Base-by-base conservation (phyloP, 2,113 vertebrate species). In the Chloropsis hardwickii region DNA sequence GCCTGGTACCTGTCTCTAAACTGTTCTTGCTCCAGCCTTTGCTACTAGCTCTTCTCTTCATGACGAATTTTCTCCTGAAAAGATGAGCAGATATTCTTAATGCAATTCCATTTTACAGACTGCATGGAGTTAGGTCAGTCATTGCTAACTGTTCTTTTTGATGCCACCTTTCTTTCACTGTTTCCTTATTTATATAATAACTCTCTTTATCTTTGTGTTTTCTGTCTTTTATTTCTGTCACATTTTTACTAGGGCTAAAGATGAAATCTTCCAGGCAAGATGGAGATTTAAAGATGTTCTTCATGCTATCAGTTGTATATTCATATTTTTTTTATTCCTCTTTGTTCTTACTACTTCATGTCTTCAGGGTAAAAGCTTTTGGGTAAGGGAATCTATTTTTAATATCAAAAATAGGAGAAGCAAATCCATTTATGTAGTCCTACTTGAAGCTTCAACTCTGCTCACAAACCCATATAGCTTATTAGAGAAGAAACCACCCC, bases 331-430 rank as follows among this genome's bases (percentile, higher is more conserved):
- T 73, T 90, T 28, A 83, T 92, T 95, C 86, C 47, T 96, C 86
- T 95, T 94, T 96, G 66, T 82, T 96, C 93, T 97, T 97, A 81
- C 83, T 95, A 53, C 93, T 92, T 81, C 76, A 91, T 89, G 84
- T 94, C 90, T 92, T 97, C 93, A 37, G 94, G 92, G 78, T 96
- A 96, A 82, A 95, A 96, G 54, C 54, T 94, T 93, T 90, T 94
- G 91, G 97, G 97, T 97, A 97, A 97, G 96, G 93, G 90, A 94
- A 94, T 83, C 53, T 82, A 40, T 94, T 97, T 93, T 87, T 81
- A 44, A 81, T 87, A 70, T 53, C 76, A 71, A 47, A 76, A 64
- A 42, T 45, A 84, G 54, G 66, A 85, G 56, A 92, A 71, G 40
- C 64, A 91, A 88, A 92, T 65, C 50, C 27, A n/a, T 70, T 77